These are phyloP conservation scores for Ahaetulla prasina DNA, from an alignment of 2,113 vertebrate genomes.

Conservation along the genomic window DNA sequence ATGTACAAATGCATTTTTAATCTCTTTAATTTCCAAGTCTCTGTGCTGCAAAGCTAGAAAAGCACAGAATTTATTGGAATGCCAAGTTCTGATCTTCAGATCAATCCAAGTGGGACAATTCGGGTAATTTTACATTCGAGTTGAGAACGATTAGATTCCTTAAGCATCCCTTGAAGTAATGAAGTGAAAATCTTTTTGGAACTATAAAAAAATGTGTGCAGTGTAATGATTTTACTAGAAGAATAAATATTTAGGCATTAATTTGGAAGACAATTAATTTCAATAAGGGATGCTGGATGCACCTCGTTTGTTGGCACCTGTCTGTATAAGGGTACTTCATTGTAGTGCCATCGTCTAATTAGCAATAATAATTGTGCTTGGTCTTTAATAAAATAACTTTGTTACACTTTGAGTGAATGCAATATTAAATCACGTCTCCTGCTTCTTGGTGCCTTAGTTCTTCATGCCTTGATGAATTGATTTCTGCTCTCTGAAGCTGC, in stretches of 20 bases:
- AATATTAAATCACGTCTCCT: conserved; percentile 69
- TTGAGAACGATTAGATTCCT: neutral
- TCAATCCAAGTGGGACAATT: neutral
- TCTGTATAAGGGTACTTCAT: conserved; percentile 54
- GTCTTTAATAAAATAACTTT: conserved; percentile 51
- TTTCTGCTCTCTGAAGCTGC: conserved; percentile 52
- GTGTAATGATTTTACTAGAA: neutral
- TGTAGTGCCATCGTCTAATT: conserved; percentile 61
- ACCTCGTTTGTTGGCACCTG: conserved; percentile 27
- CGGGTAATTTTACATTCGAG: neutral
- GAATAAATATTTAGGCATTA: neutral
- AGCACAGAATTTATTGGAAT: neutral
- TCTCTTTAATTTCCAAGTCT: neutral
- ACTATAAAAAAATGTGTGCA: neutral
- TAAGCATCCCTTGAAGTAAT: neutral
- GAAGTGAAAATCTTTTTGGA: neutral
- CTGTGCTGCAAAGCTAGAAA: neutral
- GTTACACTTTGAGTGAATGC: conserved; percentile 61
- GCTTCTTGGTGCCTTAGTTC: conserved; percentile 53
- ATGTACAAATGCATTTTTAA: neutral
- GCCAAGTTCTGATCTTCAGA: neutral
- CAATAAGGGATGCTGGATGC: conserved; percentile 21
- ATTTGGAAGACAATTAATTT: conserved; percentile 24
- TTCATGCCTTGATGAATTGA: conserved; percentile 54
- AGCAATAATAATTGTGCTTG: conserved; percentile 57